phyloP scores from a whole-genome alignment of 2,113 vertebrate species.

The Cheilinus undulatus region DNA sequence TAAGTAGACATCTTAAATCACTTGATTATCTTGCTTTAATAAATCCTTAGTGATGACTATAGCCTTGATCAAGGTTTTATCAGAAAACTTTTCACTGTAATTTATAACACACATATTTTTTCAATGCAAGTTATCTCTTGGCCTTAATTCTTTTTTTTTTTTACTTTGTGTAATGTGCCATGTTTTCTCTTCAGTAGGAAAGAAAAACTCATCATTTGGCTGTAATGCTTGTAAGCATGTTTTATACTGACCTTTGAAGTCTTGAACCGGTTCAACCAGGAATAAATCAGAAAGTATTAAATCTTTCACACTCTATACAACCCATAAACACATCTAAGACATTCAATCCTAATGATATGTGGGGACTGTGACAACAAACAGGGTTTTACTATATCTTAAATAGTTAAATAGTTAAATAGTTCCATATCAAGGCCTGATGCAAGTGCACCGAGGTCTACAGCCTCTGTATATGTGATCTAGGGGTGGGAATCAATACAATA shows the following conservation, averaged over 20 bases:
- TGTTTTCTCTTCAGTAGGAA: neutral
- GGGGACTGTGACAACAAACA: too few relatives aligned
- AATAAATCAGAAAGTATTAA: neutral
- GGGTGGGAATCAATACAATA: too few relatives aligned
- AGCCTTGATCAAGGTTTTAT: neutral
- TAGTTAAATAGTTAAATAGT: too few relatives aligned
- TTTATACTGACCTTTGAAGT: slow-evolving; percentile 42
- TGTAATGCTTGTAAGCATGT: neutral
- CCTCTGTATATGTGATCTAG: too few relatives aligned
- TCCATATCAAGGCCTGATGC: too few relatives aligned
- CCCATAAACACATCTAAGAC: too few relatives aligned
- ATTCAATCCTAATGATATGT: too few relatives aligned
- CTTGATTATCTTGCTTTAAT: neutral
- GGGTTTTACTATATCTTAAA: too few relatives aligned
- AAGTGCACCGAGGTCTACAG: too few relatives aligned
- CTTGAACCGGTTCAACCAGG: slow-evolving; percentile 1
- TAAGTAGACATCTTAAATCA: neutral
- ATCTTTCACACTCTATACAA: neutral
- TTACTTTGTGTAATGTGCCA: neutral
- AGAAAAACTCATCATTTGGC: neutral
- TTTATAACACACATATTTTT: neutral
- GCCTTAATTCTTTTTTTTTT: neutral
- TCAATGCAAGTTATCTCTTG: neutral
- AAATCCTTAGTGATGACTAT: neutral
- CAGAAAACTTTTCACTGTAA: neutral